phyloP scores from a whole-genome alignment of 2,888 invertebrate species.

The Bhutanitis thaidina region DNA sequence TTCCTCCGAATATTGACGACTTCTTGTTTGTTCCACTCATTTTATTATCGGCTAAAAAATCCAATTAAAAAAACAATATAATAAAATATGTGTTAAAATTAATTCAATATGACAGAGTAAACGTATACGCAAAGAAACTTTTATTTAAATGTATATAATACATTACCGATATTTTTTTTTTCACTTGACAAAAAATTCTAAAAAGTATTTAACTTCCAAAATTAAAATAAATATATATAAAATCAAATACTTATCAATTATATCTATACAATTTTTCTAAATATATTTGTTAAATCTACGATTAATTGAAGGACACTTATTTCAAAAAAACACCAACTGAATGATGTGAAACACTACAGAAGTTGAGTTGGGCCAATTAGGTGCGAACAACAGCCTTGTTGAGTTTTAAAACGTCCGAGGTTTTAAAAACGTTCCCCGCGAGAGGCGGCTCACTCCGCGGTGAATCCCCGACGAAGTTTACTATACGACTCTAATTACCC shows the following conservation, averaged over 20 bases:
- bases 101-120: no score
- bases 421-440: no score
- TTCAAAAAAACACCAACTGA: neutral
- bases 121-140: no score
- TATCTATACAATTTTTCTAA: neutral
- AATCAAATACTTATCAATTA: neutral
- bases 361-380: neutral
- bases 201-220: neutral
- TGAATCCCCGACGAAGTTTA: neutral
- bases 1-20: no score
- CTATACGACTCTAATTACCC: neutral
- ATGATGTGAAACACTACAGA: neutral
- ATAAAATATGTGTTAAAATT: neutral
- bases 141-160: no score
- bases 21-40: constrained; percentile 4
- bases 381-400: neutral
- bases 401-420: neutral
- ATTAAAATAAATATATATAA: neutral
- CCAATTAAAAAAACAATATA: neutral
- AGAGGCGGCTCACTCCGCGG: no score
- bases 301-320: neutral
- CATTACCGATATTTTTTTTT: no score
- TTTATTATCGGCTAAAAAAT: constrained; percentile 7
- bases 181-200: no score
- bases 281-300: neutral